Evolutionary conservation across 1,140 invertebrate species (phyloP).

Genomic region (Brachionus rubens): DNA sequence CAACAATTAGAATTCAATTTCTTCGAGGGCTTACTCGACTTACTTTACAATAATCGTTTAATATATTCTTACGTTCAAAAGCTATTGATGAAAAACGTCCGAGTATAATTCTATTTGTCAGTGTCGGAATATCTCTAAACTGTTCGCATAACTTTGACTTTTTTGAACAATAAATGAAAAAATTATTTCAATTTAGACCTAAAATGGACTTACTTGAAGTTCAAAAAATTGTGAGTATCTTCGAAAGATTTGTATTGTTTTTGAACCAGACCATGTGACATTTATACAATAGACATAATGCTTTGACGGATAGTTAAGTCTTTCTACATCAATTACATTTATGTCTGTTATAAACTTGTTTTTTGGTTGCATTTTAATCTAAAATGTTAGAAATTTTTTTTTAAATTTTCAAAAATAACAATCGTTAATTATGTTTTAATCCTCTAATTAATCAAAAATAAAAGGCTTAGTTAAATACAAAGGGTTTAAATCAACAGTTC

Average conservation of each 20-base stretch:
- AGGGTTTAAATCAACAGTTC: too few species aligned
- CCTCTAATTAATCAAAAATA: too few species aligned
- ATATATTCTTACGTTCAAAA: background rate
- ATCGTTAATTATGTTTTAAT: too few species aligned
- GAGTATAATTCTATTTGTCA: too few species aligned
- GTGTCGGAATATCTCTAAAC: too few species aligned
- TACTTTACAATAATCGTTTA: background rate
- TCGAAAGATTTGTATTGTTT: background rate
- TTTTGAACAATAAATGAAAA: background rate
- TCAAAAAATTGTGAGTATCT: conserved; percentile 2
- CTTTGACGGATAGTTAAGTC: background rate
- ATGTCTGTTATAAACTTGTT: background rate
- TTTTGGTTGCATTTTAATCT: too few species aligned
- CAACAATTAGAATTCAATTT: too few species aligned
- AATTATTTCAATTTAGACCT: background rate
- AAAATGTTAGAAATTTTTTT: too few species aligned
- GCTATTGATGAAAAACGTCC: background rate
- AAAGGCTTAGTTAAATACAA: too few species aligned
- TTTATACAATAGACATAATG: conserved; percentile 6
- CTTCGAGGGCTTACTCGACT: too few species aligned
- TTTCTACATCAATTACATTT: background rate
- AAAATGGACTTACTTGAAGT: background rate
- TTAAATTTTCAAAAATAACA: too few species aligned
- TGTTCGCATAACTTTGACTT: background rate
- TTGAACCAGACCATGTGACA: conserved; percentile 1